Evolutionary conservation across 2,797 vertebrate species (phyloP).

Genomic region (Lophotriccus pileatus): DNA sequence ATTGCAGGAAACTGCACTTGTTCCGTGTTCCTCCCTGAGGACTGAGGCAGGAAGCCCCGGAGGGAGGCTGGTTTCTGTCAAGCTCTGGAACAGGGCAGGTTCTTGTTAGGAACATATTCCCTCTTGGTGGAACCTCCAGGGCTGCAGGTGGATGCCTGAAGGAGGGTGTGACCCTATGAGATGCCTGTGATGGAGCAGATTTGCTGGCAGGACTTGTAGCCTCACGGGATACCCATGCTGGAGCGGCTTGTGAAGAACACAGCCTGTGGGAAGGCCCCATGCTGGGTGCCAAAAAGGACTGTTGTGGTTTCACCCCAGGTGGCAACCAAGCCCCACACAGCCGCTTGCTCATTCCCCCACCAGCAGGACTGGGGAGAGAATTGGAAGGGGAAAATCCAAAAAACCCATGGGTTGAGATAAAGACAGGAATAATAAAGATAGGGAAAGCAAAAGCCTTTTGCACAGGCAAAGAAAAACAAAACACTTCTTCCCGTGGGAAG

Average conservation of each 20-base stretch:
- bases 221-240: background rate
- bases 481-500: background rate
- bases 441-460: background rate
- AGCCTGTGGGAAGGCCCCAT: background rate
- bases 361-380: background rate
- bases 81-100: background rate
- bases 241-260: background rate
- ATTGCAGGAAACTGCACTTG: background rate
- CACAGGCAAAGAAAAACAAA: background rate
- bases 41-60: background rate
- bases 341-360: background rate
- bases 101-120: background rate
- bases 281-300: background rate
- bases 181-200: background rate
- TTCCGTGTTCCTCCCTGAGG: background rate
- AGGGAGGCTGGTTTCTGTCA: background rate
- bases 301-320: background rate
- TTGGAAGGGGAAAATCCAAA: background rate
- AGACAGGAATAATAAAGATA: too few species aligned
- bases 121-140: background rate
- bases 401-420: background rate
- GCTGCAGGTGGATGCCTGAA: background rate
- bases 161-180: background rate
- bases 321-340: background rate
- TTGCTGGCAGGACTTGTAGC: background rate